Conservation (phyloP, 2,797 vertebrate genomes). For the Anas capensis region DNA sequence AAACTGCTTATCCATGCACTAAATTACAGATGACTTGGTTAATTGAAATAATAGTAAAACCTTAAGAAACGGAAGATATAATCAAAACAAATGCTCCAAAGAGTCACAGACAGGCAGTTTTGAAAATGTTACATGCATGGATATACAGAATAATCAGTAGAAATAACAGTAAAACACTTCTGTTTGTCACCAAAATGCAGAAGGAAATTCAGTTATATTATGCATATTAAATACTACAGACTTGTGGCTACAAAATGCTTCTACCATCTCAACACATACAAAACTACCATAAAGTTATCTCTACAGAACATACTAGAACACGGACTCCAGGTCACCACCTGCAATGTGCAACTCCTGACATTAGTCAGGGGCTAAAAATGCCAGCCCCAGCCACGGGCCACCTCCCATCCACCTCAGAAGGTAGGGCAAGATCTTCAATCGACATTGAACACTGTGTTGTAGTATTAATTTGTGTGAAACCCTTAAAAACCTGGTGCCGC, state of each 20-base stretch:
- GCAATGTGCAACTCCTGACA: conserved; percentile 26
- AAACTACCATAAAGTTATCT: conserved; percentile 80
- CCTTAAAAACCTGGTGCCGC: conserved; percentile 65
- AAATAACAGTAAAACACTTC: conserved; percentile 74
- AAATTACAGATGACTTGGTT: conserved; percentile 47
- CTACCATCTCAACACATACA: conserved; percentile 78
- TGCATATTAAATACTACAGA: conserved; percentile 83
- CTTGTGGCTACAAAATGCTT: conserved; percentile 81
- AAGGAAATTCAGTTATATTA: conserved; percentile 79
- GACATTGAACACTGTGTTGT: conserved; percentile 32
- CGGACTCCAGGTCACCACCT: conserved; percentile 67
- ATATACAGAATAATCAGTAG: conserved; percentile 69
- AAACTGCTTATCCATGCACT: conserved; percentile 81
- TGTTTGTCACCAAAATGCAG: conserved; percentile 78
- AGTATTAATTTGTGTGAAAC: conserved; percentile 66
- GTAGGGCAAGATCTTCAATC: conserved; percentile 40
- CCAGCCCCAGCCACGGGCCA: conserved; percentile 61
- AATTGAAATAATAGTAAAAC: conserved; percentile 56
- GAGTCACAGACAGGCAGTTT: conserved; percentile 71
- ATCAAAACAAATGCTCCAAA: conserved; percentile 60
- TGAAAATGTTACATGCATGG: conserved; percentile 79
- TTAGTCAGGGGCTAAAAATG: conserved; percentile 59
- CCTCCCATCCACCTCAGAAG: conserved; percentile 62
- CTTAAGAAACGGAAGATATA: conserved; percentile 35
- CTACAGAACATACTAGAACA: conserved; percentile 79